Conservation (phyloP, 2,797 vertebrate genomes). For the Syndactyla subalaris region DNA sequence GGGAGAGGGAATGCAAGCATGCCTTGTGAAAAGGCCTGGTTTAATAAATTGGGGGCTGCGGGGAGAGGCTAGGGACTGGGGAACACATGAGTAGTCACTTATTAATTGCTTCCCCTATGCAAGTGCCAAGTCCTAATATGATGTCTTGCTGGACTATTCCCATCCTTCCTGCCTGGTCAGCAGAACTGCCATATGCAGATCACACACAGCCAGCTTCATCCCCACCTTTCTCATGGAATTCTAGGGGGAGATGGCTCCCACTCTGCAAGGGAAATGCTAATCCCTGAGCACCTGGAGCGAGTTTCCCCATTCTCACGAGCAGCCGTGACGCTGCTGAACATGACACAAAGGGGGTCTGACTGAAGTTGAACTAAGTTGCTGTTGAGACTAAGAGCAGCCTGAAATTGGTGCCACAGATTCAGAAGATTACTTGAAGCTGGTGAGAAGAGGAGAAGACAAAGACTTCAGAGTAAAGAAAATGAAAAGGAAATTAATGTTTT, state of each 20-base stretch:
- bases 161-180: neutral
- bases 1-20: slow-evolving; percentile 56
- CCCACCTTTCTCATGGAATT: neutral
- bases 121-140: slow-evolving; percentile 57
- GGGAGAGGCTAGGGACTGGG: slow-evolving; percentile 71
- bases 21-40: slow-evolving; percentile 65
- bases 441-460: neutral
- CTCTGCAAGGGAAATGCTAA: neutral
- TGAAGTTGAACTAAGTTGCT: neutral
- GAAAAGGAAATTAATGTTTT: neutral
- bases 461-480: neutral
- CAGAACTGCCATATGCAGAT: neutral
- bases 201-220: neutral
- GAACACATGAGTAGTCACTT: slow-evolving; percentile 77
- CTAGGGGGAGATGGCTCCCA: neutral
- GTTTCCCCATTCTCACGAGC: neutral
- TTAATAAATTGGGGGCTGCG: slow-evolving; percentile 74
- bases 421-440: slow-evolving; percentile 1
- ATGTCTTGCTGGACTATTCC: slow-evolving; percentile 16
- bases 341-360: neutral
- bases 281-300: neutral
- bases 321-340: neutral
- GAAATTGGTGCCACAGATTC: neutral
- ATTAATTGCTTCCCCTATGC: slow-evolving; percentile 79
- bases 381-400: neutral